Evolutionary conservation across 2,113 vertebrate species (phyloP).

Genomic region (Elephas maximus): DNA sequence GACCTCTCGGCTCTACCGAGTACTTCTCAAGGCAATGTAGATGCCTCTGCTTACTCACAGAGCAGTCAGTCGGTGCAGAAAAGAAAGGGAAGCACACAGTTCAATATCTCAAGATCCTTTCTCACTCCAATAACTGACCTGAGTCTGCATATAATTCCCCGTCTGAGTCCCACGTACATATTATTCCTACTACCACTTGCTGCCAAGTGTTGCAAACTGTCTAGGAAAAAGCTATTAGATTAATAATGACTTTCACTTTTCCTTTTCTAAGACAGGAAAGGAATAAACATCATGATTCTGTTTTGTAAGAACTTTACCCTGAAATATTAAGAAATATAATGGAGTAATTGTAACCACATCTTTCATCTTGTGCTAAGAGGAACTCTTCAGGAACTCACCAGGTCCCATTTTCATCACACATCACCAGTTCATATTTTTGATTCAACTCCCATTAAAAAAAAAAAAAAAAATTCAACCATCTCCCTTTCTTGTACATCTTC

Average conservation of each 20-base stretch:
- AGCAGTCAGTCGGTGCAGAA: not conserved
- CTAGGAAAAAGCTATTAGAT: constrained; percentile 66
- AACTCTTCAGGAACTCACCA: not conserved
- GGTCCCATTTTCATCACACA: not conserved
- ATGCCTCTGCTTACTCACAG: not conserved
- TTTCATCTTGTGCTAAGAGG: not conserved
- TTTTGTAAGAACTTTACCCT: not conserved
- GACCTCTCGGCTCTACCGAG: not conserved
- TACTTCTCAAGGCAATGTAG: not conserved
- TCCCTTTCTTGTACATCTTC: not conserved
- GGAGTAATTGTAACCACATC: not conserved
- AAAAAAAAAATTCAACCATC: not conserved
- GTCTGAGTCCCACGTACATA: not conserved
- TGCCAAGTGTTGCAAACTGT: constrained; percentile 54
- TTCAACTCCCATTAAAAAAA: not conserved
- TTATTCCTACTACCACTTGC: not conserved
- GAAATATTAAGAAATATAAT: not conserved
- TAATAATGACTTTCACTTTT: constrained; percentile 28
- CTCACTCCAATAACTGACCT: not conserved
- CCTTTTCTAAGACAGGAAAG: not conserved
- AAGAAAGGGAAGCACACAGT: not conserved
- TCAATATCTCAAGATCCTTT: not conserved
- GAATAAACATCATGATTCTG: not conserved
- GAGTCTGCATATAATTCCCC: not conserved
- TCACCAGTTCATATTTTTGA: not conserved